A percentile compares a stretch with the other conserved stretches of the same genome.
phyloP scores from a whole-genome alignment of 2,888 invertebrate genomes.

The Alloscopus bannaensis region DNA sequence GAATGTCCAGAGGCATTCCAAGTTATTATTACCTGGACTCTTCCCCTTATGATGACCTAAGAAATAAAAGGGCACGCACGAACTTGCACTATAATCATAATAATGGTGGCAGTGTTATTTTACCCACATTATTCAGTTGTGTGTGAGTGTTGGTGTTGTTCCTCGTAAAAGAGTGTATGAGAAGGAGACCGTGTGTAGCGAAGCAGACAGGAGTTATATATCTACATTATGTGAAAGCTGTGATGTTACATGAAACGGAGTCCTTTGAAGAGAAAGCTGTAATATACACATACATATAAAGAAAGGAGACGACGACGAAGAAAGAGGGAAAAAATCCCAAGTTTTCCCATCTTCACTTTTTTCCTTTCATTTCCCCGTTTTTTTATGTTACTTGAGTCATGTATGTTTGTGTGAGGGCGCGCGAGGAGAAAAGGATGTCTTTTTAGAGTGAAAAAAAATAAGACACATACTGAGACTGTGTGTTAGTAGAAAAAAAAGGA shows the following conservation, averaged over 20 bases:
- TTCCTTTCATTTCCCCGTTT: slow-evolving; percentile 27
- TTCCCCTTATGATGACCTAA: slow-evolving; percentile 51
- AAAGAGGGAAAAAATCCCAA: slow-evolving; percentile 39
- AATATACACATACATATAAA: too few species aligned
- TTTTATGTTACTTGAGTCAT: slow-evolving; percentile 17
- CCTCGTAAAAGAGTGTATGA: too few species aligned
- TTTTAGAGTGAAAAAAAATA: slow-evolving; percentile 25
- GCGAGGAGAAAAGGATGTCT: slow-evolving; percentile 12
- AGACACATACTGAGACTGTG: neutral
- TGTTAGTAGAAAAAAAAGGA: slow-evolving; percentile 11
- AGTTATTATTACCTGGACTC: slow-evolving; percentile 59
- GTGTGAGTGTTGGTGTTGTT: slow-evolving; percentile 10
- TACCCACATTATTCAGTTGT: slow-evolving; percentile 31
- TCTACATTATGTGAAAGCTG: slow-evolving; percentile 49
- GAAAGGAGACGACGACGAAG: slow-evolving; percentile 11
- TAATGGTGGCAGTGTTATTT: slow-evolving; percentile 44
- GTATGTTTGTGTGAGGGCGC: neutral
- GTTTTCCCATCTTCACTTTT: slow-evolving; percentile 56
- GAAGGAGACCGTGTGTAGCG: slow-evolving; percentile 41
- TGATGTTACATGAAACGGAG: slow-evolving; percentile 26
- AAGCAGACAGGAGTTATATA: slow-evolving; percentile 40
- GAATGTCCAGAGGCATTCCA: slow-evolving; percentile 56
- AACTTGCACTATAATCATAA: slow-evolving; percentile 60
- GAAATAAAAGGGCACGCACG: slow-evolving; percentile 58
- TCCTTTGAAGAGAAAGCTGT: slow-evolving; percentile 9